Evolutionary conservation across 2,888 invertebrate genomes (phyloP).

Genomic region (Hyalella azteca): DNA sequence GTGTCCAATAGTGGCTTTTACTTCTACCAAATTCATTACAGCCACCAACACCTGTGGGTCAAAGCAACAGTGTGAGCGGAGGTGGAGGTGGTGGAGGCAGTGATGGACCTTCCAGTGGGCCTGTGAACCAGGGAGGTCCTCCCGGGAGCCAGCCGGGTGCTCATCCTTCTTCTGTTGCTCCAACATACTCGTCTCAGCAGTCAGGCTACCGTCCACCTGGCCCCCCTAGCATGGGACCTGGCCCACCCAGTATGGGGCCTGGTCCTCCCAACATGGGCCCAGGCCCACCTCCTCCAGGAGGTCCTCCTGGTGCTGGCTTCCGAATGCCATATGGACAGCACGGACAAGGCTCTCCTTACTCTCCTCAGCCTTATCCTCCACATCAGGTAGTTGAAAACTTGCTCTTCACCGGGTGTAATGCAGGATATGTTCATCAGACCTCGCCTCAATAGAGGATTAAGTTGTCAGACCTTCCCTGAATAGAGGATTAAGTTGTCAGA

Average conservation of each 20-base stretch:
- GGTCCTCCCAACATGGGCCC: constrained; percentile 29
- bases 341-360: constrained; percentile 46
- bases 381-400: constrained; percentile 36
- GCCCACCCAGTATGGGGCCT: too few relatives aligned
- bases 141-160: constrained; percentile 47
- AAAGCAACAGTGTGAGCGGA: neutral
- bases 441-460: too few relatives aligned
- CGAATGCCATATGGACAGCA: constrained; percentile 51
- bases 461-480: too few relatives aligned
- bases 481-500: too few relatives aligned
- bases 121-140: constrained; percentile 42
- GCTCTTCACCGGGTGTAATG: too few relatives aligned
- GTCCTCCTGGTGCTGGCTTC: constrained; percentile 46
- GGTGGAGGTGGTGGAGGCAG: neutral
- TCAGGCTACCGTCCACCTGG: constrained; percentile 49
- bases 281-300: constrained; percentile 36
- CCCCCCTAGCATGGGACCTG: constrained; percentile 49
- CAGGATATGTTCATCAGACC: too few relatives aligned
- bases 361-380: constrained; percentile 55
- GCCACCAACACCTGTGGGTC: constrained; percentile 1
- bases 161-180: constrained; percentile 46
- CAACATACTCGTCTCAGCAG: constrained; percentile 46
- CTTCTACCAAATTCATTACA: neutral
- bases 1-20: too few relatives aligned
- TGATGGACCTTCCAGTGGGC: constrained; percentile 37